Evolutionary conservation across 2,888 invertebrate genomes (phyloP).

Genomic region (Patella ulyssiponensis): DNA sequence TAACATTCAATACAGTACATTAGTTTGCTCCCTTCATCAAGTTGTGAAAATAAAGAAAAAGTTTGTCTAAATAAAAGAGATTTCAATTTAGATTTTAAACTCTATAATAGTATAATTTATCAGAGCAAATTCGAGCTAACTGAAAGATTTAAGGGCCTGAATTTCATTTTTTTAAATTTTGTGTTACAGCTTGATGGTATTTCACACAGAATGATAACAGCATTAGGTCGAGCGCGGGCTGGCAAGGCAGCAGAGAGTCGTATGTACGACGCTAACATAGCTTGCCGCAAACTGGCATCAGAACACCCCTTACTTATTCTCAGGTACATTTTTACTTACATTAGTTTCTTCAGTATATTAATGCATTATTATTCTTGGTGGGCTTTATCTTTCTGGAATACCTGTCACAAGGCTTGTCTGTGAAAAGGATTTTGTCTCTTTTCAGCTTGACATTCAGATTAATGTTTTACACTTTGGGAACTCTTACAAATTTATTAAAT

Average conservation of each 20-base stretch:
- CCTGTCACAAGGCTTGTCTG: neutral
- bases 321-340: slow-evolving; percentile 69
- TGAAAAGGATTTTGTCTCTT: neutral
- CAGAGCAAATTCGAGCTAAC: no score
- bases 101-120: no score
- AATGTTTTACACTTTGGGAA: neutral
- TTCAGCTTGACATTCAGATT: neutral
- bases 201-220: slow-evolving; percentile 85
- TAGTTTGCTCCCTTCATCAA: no score
- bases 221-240: slow-evolving; percentile 80
- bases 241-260: slow-evolving; percentile 81
- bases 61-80: no score
- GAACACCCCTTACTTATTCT: slow-evolving; percentile 85
- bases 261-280: slow-evolving; percentile 83
- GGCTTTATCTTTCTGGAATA: neutral
- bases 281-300: slow-evolving; percentile 85
- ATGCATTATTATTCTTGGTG: neutral
- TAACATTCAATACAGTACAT: no score
- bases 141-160: no score
- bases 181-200: slow-evolving; percentile 79
- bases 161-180: neutral
- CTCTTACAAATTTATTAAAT: neutral
- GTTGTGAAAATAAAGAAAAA: no score
- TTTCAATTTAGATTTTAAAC: no score
- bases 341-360: neutral